Conservation (phyloP, 1,140 invertebrate species). For the Sitodiplosis mosellana region DNA sequence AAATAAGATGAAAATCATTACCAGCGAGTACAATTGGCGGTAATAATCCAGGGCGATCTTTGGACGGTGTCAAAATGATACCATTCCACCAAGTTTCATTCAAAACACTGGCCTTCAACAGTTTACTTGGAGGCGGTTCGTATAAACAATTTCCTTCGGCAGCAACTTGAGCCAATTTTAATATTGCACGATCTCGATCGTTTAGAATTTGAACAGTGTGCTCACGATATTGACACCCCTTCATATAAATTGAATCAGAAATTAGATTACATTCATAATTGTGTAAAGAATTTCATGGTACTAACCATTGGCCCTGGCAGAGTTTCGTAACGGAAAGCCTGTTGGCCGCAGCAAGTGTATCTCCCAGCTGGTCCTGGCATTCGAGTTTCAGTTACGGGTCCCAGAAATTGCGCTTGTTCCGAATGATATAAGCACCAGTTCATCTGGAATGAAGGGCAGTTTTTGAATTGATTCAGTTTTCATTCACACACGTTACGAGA, state of each 20-base stretch:
- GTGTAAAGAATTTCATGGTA: not conserved
- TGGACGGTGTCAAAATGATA: constrained; percentile 13
- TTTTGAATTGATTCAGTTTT: not conserved
- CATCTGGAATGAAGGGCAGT: constrained; percentile 25
- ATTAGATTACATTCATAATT: not conserved
- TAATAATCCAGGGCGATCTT: constrained; percentile 18
- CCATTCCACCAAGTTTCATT: constrained; percentile 17
- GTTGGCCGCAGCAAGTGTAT: constrained; percentile 71
- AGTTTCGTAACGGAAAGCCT: constrained; percentile 57
- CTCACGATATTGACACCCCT: constrained; percentile 24
- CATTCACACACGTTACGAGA: not conserved
- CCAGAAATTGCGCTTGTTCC: constrained; percentile 53
- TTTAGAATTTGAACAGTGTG: constrained; percentile 22
- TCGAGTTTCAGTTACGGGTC: constrained; percentile 38
- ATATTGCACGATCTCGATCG: constrained; percentile 20
- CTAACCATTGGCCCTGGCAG: constrained; percentile 28
- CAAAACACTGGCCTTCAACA: constrained; percentile 10
- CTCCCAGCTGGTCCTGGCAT: constrained; percentile 43
- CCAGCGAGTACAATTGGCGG: constrained; percentile 6
- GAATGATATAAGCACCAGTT: constrained; percentile 64
- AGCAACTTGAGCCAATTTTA: constrained; percentile 20
- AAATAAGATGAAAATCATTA: too few species aligned
- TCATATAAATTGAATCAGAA: not conserved
- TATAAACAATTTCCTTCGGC: constrained; percentile 16
- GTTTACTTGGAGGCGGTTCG: constrained; percentile 13